Evolutionary conservation across 2,113 vertebrate species (phyloP).

Genomic region (Neotragus pygmaeus): DNA sequence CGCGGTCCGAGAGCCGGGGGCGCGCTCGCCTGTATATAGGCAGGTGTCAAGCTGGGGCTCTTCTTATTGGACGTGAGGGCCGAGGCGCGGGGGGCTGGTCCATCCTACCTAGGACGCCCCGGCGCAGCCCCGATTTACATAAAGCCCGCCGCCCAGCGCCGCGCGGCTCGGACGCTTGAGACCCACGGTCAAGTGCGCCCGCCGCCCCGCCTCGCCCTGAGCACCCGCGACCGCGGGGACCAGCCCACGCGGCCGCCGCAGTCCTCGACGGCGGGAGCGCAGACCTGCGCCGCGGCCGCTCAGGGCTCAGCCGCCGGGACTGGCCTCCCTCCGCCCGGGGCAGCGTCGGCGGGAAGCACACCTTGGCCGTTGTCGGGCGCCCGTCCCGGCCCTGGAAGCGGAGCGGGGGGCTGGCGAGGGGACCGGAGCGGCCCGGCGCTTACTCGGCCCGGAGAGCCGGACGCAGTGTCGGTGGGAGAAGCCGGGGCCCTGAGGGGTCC

Average conservation of each 20-base stretch:
- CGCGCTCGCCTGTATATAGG: constrained; percentile 93
- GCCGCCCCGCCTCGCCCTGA: no score
- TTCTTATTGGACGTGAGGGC: constrained; percentile 92
- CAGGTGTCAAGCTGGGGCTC: constrained; percentile 92
- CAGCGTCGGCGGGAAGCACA: constrained; percentile 32
- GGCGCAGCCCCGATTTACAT: constrained; percentile 85
- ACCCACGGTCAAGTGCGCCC: constrained; percentile 38
- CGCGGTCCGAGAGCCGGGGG: constrained; percentile 72
- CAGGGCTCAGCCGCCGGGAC: not conserved
- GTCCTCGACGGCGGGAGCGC: not conserved
- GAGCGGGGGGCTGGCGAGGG: not conserved
- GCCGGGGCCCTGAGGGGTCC: not conserved
- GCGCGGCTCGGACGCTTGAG: not conserved
- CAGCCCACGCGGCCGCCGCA: not conserved
- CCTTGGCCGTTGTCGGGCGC: not conserved
- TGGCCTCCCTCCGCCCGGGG: not conserved
- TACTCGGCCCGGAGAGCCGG: not conserved
- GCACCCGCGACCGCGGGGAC: not conserved
- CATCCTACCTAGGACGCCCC: constrained; percentile 84
- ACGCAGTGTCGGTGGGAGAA: not conserved
- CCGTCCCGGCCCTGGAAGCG: not conserved
- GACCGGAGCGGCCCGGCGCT: not conserved
- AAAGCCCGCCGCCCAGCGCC: not conserved
- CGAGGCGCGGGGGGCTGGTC: constrained; percentile 86
- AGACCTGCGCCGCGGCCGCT: not conserved